Percentiles rank a stretch among this genome's conserved stretches.
phyloP scores from a whole-genome alignment of 2,113 vertebrate genomes.

The Arizona elegans region DNA sequence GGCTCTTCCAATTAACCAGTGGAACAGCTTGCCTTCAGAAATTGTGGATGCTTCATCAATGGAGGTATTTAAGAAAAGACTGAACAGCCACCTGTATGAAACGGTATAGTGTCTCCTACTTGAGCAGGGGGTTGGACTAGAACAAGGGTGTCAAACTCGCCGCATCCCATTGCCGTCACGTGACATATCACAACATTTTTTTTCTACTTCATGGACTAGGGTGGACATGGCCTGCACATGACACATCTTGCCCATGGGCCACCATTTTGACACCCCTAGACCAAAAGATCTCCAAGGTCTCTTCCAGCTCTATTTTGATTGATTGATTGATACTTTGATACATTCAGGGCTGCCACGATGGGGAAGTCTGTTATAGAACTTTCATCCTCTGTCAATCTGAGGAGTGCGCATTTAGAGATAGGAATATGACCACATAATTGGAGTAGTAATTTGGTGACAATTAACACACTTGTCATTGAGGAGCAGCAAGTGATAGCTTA shows the following conservation, averaged over 20 bases:
- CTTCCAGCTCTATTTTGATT: neutral
- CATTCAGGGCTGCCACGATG: neutral
- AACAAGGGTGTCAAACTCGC: no score
- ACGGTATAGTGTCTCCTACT: neutral
- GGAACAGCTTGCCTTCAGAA: neutral
- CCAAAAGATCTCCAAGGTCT: neutral
- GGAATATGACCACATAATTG: slow-evolving; percentile 57
- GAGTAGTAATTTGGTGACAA: slow-evolving; percentile 59
- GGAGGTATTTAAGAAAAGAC: neutral
- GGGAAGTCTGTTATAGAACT: neutral
- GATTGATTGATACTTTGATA: neutral
- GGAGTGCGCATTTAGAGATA: slow-evolving; percentile 35
- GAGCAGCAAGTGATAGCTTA: slow-evolving; percentile 50
- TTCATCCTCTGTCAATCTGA: slow-evolving; percentile 15
- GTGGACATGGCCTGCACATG: no score
- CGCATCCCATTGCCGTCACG: no score
- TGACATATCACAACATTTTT: no score
- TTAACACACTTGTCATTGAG: slow-evolving; percentile 57
- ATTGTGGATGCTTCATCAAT: neutral
- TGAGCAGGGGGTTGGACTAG: neutral
- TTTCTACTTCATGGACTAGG: no score
- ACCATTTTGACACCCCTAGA: neutral
- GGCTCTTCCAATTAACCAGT: neutral
- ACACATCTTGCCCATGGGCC: no score
- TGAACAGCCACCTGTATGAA: neutral